These are phyloP conservation scores for Chironomus tentans DNA, from an alignment of 2,888 invertebrate species.

Conservation along the genomic window DNA sequence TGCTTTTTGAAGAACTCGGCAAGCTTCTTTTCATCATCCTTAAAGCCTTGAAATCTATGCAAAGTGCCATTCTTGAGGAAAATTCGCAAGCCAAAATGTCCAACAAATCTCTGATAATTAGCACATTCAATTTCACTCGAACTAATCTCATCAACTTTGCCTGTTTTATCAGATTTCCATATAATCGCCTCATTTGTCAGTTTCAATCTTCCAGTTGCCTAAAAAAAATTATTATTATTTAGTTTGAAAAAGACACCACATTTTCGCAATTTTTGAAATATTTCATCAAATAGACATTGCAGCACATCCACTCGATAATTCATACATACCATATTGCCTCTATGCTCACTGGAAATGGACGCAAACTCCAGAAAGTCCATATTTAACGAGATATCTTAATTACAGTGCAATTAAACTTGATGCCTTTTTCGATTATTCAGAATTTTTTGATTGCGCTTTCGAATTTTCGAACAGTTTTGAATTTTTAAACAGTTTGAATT, in stretches of 20 bases:
- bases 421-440: too few species aligned
- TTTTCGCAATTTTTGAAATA: too few species aligned
- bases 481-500: too few species aligned
- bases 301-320: not conserved
- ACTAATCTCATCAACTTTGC: slow-evolving; percentile 86
- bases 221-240: not conserved
- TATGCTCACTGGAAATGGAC: slow-evolving; percentile 73
- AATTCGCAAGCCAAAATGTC: slow-evolving; percentile 80
- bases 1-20: slow-evolving; percentile 76
- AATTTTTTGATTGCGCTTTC: too few species aligned
- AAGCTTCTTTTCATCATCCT: slow-evolving; percentile 91
- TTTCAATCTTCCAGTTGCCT: slow-evolving; percentile 88
- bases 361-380: slow-evolving; percentile 85
- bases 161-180: slow-evolving; percentile 93
- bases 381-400: slow-evolving; percentile 26
- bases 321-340: slow-evolving; percentile 71
- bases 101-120: slow-evolving; percentile 86
- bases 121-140: slow-evolving; percentile 79
- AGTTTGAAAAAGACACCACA: not conserved
- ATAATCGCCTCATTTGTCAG: slow-evolving; percentile 82
- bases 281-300: too few species aligned
- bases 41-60: slow-evolving; percentile 89
- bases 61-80: slow-evolving; percentile 82
- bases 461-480: too few species aligned
- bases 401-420: too few species aligned